A percentile compares a stretch with the other conserved stretches of the same genome.
These are phyloP conservation scores for Euschistus heros DNA, from an alignment of 1,140 invertebrate genomes.

Conservation along the genomic window DNA sequence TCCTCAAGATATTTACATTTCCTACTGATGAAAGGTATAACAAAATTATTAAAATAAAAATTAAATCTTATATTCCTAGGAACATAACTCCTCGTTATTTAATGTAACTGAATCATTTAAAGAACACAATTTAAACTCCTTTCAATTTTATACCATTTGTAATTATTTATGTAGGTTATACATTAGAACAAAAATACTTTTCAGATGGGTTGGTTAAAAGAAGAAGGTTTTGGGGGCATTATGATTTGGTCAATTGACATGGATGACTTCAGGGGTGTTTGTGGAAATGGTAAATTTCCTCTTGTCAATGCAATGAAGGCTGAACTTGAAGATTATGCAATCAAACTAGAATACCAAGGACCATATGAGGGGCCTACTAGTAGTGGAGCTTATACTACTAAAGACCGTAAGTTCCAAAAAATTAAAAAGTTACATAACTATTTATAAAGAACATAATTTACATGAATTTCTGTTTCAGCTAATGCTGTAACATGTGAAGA, in stretches of 20 bases:
- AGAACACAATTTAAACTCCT: no score
- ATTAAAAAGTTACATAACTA: no score
- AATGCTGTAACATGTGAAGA: conserved; percentile 83
- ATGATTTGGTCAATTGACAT: conserved; percentile 97
- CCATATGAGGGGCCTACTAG: conserved; percentile 62
- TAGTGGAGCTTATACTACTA: conserved; percentile 66
- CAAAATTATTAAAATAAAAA: no score
- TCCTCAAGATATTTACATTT: no score
- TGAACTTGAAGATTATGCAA: conserved; percentile 71
- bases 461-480: conserved; percentile 42
- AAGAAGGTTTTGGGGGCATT: conserved; percentile 87
- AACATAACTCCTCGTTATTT: no score
- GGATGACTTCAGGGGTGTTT: conserved; percentile 86
- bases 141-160: no score
- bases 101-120: no score
- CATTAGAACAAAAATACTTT: conserved; percentile 16
- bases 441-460: background rate
- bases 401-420: conserved; percentile 62
- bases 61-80: no score
- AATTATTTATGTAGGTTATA: no score
- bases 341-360: conserved; percentile 75
- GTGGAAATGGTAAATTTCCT: conserved; percentile 84
- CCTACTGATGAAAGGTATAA: no score
- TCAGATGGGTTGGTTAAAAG: conserved; percentile 87
- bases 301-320: conserved; percentile 77